Conservation (phyloP, 2,888 invertebrate species). For the Calameuta filiformis region DNA sequence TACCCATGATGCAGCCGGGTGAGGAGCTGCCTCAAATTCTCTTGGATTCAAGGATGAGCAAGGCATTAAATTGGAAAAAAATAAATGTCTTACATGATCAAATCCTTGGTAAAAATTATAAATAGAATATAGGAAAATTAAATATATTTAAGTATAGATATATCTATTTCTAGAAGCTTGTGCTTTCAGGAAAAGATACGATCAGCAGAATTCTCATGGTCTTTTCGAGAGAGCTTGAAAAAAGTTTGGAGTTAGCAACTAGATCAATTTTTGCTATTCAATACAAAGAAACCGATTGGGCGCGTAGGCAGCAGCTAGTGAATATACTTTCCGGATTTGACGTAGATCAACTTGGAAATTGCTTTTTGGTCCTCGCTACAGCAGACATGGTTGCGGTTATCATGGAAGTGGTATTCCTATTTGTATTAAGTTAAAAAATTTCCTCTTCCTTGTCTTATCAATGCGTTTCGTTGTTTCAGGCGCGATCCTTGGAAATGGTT, state of each 20-base stretch:
- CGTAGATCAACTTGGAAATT: conserved; percentile 68
- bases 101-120: conserved; percentile 71
- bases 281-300: conserved; percentile 67
- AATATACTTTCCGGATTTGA: conserved; percentile 67
- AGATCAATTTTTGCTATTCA: conserved; percentile 70
- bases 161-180: neutral
- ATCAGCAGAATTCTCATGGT: conserved; percentile 74
- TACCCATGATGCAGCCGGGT: conserved; percentile 76
- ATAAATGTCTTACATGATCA: conserved; percentile 79
- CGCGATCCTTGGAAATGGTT: conserved; percentile 75
- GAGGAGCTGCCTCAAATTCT: conserved; percentile 83
- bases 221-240: conserved; percentile 68
- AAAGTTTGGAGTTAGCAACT: conserved; percentile 65
- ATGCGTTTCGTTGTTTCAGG: conserved; percentile 56
- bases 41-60: conserved; percentile 77
- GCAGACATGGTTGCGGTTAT: conserved; percentile 73
- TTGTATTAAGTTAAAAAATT: neutral
- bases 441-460: neutral
- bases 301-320: conserved; percentile 66
- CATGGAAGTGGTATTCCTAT: conserved; percentile 69
- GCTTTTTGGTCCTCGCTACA: conserved; percentile 75
- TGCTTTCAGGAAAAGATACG: conserved; percentile 71
- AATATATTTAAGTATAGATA: neutral
- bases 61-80: conserved; percentile 78
- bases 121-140: neutral